Conservation (phyloP, 2,113 vertebrate species). For the Machaerirhynchus nigripectus region DNA sequence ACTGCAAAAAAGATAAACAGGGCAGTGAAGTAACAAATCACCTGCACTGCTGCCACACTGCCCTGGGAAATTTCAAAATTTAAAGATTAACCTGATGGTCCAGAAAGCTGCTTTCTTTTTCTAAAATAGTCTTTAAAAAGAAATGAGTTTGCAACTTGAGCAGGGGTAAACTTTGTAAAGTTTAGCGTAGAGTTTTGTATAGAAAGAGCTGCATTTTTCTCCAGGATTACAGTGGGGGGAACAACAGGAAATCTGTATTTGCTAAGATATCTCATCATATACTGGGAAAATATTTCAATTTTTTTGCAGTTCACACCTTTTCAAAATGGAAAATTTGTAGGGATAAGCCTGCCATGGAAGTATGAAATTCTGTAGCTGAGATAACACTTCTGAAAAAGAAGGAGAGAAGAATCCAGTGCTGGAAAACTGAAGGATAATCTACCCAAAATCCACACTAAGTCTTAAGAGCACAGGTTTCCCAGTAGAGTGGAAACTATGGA, state of each 20-base stretch:
- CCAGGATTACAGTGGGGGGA: not conserved
- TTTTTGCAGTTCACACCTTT: not conserved
- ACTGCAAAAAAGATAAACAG: not conserved
- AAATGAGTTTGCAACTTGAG: not conserved
- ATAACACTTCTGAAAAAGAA: not conserved
- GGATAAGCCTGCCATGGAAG: not conserved
- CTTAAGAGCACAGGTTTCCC: not conserved
- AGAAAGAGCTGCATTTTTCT: not conserved
- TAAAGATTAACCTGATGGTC: not conserved
- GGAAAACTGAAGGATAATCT: not conserved
- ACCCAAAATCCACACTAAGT: not conserved
- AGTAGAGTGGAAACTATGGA: not conserved
- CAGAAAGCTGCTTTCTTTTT: not conserved
- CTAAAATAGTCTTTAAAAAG: not conserved
- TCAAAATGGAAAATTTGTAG: not conserved
- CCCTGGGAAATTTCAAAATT: not conserved
- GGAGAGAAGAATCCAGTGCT: not conserved
- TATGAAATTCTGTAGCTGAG: not conserved
- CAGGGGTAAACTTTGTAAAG: not conserved
- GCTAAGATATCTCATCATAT: not conserved
- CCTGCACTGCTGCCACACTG: not conserved
- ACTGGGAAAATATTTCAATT: not conserved
- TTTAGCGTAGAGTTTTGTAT: not conserved
- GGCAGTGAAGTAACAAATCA: not conserved
- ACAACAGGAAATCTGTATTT: not conserved